phyloP scores from a whole-genome alignment of 2,797 vertebrate genomes.

The Poecilia picta region DNA sequence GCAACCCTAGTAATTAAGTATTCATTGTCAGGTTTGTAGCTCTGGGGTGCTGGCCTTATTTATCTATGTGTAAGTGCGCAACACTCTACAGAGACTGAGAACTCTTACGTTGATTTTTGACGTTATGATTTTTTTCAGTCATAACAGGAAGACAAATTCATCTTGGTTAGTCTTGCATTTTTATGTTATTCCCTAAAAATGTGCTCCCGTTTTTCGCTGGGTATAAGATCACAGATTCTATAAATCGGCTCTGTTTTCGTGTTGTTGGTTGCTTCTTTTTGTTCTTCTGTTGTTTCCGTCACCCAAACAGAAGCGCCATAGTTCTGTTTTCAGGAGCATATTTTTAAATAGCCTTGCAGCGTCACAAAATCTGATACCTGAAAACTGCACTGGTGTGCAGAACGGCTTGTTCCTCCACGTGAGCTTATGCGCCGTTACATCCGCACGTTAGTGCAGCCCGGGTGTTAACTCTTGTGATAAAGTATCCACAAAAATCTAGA shows the following conservation, averaged over 20 bases:
- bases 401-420: not conserved
- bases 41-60: not conserved
- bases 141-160: not conserved
- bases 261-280: not conserved
- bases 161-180: not conserved
- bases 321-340: not conserved
- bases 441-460: not conserved
- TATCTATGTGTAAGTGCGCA: not conserved
- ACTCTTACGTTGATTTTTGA: not conserved
- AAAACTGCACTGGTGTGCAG: not conserved
- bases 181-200: not conserved
- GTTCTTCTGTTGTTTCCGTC: not conserved
- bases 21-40: not conserved
- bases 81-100: not conserved
- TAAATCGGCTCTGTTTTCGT: not conserved
- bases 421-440: not conserved
- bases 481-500: not conserved
- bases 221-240: not conserved
- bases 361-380: not conserved
- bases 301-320: not conserved
- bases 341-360: not conserved
- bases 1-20: not conserved
- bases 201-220: not conserved
- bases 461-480: not conserved
- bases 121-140: not conserved